phyloP scores from a whole-genome alignment of 2,113 vertebrate species.

The Capreolus pygargus region DNA sequence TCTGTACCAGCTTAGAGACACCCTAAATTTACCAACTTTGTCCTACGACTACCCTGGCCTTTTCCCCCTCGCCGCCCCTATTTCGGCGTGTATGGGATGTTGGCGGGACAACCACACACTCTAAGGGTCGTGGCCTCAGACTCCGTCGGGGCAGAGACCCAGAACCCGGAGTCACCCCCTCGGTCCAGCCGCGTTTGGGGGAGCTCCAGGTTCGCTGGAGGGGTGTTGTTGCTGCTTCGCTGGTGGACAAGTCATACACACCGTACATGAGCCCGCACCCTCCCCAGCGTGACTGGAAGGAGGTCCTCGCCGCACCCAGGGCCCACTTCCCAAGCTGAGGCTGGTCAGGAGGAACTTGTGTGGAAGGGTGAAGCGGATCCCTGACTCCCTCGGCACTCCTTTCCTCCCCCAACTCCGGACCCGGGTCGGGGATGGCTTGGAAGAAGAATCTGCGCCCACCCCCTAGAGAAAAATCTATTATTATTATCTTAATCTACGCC shows the following conservation, averaged over 20 bases:
- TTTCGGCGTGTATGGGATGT: not conserved
- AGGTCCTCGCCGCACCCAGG: constrained; percentile 30
- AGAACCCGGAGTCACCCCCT: not conserved
- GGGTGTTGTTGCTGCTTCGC: not conserved
- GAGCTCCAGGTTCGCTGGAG: not conserved
- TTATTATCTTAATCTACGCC: constrained; percentile 68
- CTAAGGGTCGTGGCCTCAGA: not conserved
- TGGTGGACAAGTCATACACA: not conserved
- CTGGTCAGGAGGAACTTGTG: constrained; percentile 50
- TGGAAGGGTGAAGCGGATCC: not conserved
- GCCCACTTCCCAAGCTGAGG: constrained; percentile 13
- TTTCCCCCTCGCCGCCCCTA: not conserved
- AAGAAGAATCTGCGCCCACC: constrained; percentile 65
- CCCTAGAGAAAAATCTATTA: constrained; percentile 67
- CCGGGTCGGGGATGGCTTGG: constrained; percentile 31
- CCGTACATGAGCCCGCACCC: not conserved
- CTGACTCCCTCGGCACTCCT: not conserved
- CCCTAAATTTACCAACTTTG: constrained; percentile 60
- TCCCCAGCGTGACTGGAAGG: constrained; percentile 21
- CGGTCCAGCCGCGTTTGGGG: not conserved
- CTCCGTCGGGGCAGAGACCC: not conserved
- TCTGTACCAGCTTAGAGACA: not conserved
- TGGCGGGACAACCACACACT: not conserved
- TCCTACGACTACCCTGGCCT: not conserved
- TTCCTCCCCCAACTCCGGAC: constrained; percentile 52